These are phyloP conservation scores for Pangasius krempfi DNA, from an alignment of 2,797 vertebrate species.

Conservation along the genomic window DNA sequence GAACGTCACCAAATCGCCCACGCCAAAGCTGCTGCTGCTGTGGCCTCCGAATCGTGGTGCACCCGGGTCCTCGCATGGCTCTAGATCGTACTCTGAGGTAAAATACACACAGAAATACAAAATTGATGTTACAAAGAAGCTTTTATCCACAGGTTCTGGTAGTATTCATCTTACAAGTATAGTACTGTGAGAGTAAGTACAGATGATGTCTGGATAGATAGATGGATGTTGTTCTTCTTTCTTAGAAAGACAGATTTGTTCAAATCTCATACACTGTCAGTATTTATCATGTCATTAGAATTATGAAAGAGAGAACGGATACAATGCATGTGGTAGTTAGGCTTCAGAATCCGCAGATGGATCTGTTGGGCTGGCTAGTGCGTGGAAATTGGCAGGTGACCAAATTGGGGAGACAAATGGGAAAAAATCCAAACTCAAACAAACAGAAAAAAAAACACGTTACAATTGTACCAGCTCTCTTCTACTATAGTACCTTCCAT, in stretches of 20 bases:
- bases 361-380: background rate
- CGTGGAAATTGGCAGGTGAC: background rate
- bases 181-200: background rate
- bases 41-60: slow-evolving; percentile 85
- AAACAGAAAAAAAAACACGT: too few relatives aligned
- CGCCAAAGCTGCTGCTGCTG: slow-evolving; percentile 85
- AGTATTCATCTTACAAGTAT: background rate
- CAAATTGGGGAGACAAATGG: background rate
- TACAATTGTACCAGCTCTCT: background rate
- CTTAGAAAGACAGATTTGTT: too few relatives aligned
- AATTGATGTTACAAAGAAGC: too few relatives aligned
- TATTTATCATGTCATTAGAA: too few relatives aligned
- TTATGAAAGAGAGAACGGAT: too few relatives aligned
- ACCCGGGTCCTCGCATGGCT: slow-evolving; percentile 93
- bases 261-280: too few relatives aligned
- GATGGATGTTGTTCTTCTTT: too few relatives aligned
- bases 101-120: slow-evolving; percentile 24
- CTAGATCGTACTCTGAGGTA: slow-evolving; percentile 89
- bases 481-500: background rate
- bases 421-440: background rate
- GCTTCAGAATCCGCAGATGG: background rate
- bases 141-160: too few relatives aligned
- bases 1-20: slow-evolving; percentile 88
- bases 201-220: background rate
- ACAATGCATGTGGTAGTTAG: background rate